A percentile compares a stretch with the other conserved stretches of the same genome.
These are phyloP conservation scores for Balaenoptera acutorostrata DNA, from an alignment of 2,113 vertebrate species.

Conservation along the genomic window DNA sequence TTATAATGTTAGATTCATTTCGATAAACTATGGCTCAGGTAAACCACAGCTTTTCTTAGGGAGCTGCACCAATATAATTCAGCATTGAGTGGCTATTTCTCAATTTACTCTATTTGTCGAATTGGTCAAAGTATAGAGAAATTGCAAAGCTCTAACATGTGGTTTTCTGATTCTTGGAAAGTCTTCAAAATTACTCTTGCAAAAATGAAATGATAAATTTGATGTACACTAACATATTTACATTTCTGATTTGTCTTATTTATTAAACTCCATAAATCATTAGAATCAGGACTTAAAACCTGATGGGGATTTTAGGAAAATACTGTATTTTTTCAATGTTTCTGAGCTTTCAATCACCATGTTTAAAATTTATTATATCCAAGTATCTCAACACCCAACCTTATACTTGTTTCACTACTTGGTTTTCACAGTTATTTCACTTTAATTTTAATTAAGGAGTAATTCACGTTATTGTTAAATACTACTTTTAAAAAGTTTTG, in stretches of 20 bases:
- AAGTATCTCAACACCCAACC: not conserved
- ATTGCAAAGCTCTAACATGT: not conserved
- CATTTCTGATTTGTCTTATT: not conserved
- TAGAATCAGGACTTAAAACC: not conserved
- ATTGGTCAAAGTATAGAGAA: not conserved
- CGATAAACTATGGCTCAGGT: not conserved
- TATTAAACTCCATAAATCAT: not conserved
- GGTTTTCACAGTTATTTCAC: not conserved
- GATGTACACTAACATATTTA: not conserved
- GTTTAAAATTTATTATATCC: not conserved
- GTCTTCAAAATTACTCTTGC: not conserved
- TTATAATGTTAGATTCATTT: not conserved
- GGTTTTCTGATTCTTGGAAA: not conserved
- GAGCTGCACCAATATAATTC: not conserved
- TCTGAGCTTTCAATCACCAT: not conserved
- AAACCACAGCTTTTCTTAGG: slow-evolving; percentile 15
- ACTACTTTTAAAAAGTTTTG: not conserved
- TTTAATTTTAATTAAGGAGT: not conserved
- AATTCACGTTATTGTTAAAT: not conserved
- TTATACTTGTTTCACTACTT: not conserved
- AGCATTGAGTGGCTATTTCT: not conserved
- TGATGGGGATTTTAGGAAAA: not conserved
- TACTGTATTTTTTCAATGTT: not conserved
- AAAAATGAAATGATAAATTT: not conserved
- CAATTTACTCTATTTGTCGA: not conserved